Evolutionary conservation across 2,113 vertebrate genomes (phyloP), one percentile per base, ranked within the genome.

Genomic region (Labeo catla): DNA sequence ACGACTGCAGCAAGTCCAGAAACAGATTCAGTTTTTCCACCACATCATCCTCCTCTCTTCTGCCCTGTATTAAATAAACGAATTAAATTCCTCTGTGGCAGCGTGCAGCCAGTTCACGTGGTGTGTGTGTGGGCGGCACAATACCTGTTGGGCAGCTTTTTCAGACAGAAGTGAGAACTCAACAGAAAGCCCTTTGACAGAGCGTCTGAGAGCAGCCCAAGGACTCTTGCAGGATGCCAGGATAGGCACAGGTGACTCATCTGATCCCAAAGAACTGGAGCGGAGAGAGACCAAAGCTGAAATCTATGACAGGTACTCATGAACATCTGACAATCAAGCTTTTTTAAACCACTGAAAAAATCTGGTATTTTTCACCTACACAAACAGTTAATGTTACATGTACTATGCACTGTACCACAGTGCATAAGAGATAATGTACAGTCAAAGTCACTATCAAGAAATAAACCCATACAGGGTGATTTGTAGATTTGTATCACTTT

Each of bases 11-110:
- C 93, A 99, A 92, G 92, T 99, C 98, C 94, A 99, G 88, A 92
- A 99, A 99, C 83, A 99, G 93, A 93, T 97, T 97, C 89, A 99
- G 91, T 91, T 98, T 98, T 94, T 99, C 98, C 94, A 99, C 98
- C 84, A 99, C 98, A 78, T 99, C 96, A 76, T 97, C 97, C 91
- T 99, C 97, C 87, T 99, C 98, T 93, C 98, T 95, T 93, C 95
- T 96, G 85, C 97, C 97, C 98, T 98, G 87, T 91, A 92, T 93
- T 93, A 88, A 93, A 54, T 5, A 87, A 83, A 83, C 84, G 86
- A 54, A 84, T 78, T 4, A 39, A 61, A 78, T 47, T 72, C 45
- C 49, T 57, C n/a, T 21, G 39, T 49, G 28, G 54, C 34, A 6
- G 43, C 0, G 1, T 28, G 39, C 2, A 6, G 34, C 12, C 1